These are phyloP conservation scores for Gonatopus flavifemur DNA, from an alignment of 1,140 invertebrate genomes.

Conservation along the genomic window DNA sequence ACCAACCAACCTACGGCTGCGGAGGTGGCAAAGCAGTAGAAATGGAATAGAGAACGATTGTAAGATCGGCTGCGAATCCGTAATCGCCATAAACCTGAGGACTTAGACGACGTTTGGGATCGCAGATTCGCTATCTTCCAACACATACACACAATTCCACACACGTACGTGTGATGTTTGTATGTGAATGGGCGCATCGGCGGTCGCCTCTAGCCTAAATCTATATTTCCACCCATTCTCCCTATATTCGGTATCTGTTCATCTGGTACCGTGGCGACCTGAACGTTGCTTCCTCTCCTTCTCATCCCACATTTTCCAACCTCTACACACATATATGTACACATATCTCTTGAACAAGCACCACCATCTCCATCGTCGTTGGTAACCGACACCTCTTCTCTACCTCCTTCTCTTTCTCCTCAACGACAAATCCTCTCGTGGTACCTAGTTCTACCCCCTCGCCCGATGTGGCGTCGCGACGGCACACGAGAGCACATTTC, in stretches of 20 bases:
- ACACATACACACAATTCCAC: slow-evolving; percentile 11
- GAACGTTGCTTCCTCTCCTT: slow-evolving; percentile 17
- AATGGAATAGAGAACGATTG: slow-evolving; percentile 14
- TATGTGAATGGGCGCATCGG: slow-evolving; percentile 16
- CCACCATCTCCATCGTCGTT: neutral
- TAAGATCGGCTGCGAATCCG: slow-evolving; percentile 42
- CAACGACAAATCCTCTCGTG: slow-evolving; percentile 32
- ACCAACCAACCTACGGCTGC: slow-evolving; percentile 13
- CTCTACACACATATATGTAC: slow-evolving; percentile 1
- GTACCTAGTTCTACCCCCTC: slow-evolving; percentile 10
- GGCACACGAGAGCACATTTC: slow-evolving; percentile 56
- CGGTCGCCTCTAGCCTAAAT: slow-evolving; percentile 47
- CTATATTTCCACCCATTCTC: slow-evolving; percentile 53
- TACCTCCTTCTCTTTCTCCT: neutral
- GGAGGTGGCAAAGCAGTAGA: slow-evolving; percentile 8
- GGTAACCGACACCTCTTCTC: neutral
- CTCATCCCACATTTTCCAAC: neutral
- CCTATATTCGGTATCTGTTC: slow-evolving; percentile 51
- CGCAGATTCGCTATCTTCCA: slow-evolving; percentile 39
- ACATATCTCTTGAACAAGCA: neutral
- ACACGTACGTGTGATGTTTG: neutral
- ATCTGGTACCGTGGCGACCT: slow-evolving; percentile 45
- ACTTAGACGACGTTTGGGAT: slow-evolving; percentile 43
- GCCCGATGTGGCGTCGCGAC: slow-evolving; percentile 30
- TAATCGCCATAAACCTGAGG: slow-evolving; percentile 53